phyloP scores from a whole-genome alignment of 2,888 invertebrate genomes.

The Megastigmus dorsalis region DNA sequence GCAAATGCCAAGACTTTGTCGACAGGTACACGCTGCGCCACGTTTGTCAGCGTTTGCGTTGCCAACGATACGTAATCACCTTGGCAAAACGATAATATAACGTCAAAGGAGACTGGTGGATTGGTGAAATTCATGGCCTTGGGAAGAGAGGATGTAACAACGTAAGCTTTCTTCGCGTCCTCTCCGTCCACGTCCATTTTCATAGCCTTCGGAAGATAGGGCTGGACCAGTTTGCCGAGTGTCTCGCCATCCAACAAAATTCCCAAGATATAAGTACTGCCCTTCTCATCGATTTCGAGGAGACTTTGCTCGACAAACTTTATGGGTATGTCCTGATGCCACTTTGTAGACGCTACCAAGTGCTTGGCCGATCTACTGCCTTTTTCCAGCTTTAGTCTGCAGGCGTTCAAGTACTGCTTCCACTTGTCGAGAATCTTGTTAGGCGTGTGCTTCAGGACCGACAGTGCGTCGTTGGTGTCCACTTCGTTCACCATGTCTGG shows the following conservation, averaged over 20 bases:
- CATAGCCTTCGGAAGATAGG: conserved; percentile 56
- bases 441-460: not conserved
- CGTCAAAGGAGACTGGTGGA: conserved; percentile 65
- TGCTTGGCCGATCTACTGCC: not conserved
- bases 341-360: conserved; percentile 60
- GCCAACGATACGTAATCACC: conserved; percentile 45
- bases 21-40: conserved; percentile 57
- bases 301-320: conserved; percentile 55
- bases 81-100: conserved; percentile 45
- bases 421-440: conserved; percentile 40
- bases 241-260: conserved; percentile 58
- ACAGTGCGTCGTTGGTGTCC: not conserved
- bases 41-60: conserved; percentile 52
- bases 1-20: conserved; percentile 59
- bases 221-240: conserved; percentile 57
- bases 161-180: conserved; percentile 47
- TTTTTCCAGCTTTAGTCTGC: not conserved
- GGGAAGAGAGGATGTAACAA: conserved; percentile 18
- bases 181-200: conserved; percentile 54
- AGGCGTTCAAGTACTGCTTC: conserved; percentile 22
- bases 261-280: conserved; percentile 54
- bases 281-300: not conserved
- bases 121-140: conserved; percentile 58
- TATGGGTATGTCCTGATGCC: conserved; percentile 66
- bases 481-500: conserved; percentile 18